These are phyloP conservation scores for Eudyptes chrysolophus DNA, from an alignment of 2,113 vertebrate genomes.

Conservation along the genomic window DNA sequence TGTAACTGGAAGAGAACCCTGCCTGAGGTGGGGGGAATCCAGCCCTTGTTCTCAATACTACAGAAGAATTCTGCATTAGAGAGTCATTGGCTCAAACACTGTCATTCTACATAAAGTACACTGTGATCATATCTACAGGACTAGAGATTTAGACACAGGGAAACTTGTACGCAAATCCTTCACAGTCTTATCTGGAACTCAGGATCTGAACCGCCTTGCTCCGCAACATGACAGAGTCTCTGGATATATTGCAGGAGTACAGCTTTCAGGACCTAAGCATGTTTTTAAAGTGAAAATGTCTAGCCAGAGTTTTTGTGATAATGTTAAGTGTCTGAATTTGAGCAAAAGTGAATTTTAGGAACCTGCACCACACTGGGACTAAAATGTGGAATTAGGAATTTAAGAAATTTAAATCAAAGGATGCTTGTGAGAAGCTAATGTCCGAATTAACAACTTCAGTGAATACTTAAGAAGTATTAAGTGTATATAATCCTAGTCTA, in stretches of 20 bases:
- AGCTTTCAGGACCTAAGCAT: background rate
- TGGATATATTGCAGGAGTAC: background rate
- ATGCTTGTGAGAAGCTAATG: background rate
- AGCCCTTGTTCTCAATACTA: background rate
- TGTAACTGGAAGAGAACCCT: background rate
- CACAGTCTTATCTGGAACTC: background rate
- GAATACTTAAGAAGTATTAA: background rate
- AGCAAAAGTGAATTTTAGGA: background rate
- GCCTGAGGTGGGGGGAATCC: background rate
- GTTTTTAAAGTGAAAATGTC: background rate
- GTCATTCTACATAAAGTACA: background rate
- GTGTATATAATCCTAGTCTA: background rate
- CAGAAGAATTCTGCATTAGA: background rate
- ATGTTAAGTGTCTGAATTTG: background rate
- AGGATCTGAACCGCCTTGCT: background rate
- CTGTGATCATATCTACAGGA: background rate
- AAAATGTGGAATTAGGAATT: background rate
- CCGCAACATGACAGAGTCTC: background rate
- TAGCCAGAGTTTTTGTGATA: background rate
- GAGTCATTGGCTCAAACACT: background rate
- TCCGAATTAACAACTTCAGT: background rate
- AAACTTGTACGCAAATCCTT: background rate
- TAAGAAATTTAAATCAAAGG: background rate
- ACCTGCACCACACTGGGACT: background rate
- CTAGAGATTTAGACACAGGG: background rate